A percentile compares a stretch with the other conserved stretches of the same genome.
phyloP scores from a whole-genome alignment of 2,888 invertebrate genomes.

The Eupithecia insigniata region DNA sequence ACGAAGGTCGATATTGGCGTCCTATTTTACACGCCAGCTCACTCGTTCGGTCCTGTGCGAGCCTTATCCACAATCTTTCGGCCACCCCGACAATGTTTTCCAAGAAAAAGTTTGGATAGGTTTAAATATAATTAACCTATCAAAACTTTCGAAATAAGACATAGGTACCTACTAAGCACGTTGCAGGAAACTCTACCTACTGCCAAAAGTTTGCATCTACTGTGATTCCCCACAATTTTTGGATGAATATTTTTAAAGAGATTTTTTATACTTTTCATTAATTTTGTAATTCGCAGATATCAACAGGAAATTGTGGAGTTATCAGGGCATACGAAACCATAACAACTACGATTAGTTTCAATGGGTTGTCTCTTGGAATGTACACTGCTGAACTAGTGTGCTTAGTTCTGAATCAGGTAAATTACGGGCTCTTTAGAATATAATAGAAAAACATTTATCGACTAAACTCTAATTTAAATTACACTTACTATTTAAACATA shows the following conservation, averaged over 20 bases:
- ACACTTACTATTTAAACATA: too few species aligned
- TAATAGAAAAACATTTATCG: too few species aligned
- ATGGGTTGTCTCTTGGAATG: slow-evolving; percentile 68
- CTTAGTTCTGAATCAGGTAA: slow-evolving; percentile 76
- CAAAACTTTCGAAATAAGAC: too few species aligned
- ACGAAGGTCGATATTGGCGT: too few species aligned
- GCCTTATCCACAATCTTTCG: too few species aligned
- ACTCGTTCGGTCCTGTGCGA: too few species aligned
- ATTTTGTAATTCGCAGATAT: slow-evolving; percentile 56
- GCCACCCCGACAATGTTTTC: too few species aligned
- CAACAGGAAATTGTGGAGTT: slow-evolving; percentile 75
- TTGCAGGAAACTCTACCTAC: background rate
- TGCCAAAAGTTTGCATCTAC: background rate
- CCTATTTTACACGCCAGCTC: too few species aligned
- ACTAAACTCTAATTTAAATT: too few species aligned
- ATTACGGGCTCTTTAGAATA: too few species aligned
- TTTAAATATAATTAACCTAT: too few species aligned
- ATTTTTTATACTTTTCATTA: background rate
- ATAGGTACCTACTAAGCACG: too few species aligned
- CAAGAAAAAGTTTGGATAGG: background rate
- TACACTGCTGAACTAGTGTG: slow-evolving; percentile 75
- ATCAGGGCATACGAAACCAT: slow-evolving; percentile 74
- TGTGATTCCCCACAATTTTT: background rate
- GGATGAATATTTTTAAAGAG: background rate
- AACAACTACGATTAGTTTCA: slow-evolving; percentile 65